Base-by-base conservation (phyloP, 2,113 vertebrate species). In the Pteronura brasiliensis region DNA sequence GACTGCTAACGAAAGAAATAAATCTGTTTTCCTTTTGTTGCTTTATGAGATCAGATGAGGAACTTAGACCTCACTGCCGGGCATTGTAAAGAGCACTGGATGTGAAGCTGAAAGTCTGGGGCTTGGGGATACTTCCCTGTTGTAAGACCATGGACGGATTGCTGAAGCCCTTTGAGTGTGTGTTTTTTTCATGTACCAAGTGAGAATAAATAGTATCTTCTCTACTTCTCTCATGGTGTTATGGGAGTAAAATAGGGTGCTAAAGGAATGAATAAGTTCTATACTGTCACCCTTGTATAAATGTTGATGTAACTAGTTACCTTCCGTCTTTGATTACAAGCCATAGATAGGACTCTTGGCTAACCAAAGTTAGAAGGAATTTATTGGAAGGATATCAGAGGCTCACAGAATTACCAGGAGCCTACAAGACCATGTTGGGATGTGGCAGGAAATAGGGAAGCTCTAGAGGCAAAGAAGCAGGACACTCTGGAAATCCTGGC, bases 1-100 rank as follows among this genome's bases (percentile, higher is more conserved):
- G 49, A 69, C 67, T 77, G 63, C 36, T 95, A 67, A n/a, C 21
- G 71, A 86, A 90, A 86, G 52, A 79, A 17, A 71, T 96, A 97
- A 77, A 90, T 44, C 93, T 89, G 86, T 91, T 88, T 69, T 92
- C 34, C 83, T 86, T 77, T 80, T 36, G 11, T 84, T 92, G 76
- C 63, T 84, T 92, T 36, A 42, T 87, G 87, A n/a, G 49, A 94
- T 87, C 27, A 90, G 80, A 90, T 44, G 87, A 92, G 39, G 63
- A 29, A 23, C 29, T 90, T 15, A 42, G 7, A 81, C 31, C 25
- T 87, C 47, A 79, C 25, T 55, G 9, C 34, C 8, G 10, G 34
- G 31, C 1, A 13, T 25, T 15, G 12, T 44, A 86, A 72, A 79
- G 39, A 69, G 4, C 36, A 18, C 25, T 92, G 44, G 14, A 1